Conservation (phyloP, 1,140 invertebrate species). For the Akabosia matsudoensis region DNA sequence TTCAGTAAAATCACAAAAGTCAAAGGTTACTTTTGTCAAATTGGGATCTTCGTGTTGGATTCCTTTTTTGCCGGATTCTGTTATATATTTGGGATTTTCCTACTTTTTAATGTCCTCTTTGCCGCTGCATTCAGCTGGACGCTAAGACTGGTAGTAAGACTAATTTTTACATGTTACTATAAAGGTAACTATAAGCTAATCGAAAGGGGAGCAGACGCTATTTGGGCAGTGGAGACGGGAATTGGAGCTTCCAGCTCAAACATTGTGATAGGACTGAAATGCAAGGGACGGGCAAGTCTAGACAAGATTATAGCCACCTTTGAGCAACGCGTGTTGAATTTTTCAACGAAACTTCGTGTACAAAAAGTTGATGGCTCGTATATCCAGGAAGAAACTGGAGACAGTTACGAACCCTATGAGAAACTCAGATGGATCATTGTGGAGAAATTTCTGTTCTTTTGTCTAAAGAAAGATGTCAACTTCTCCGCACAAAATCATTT, state of each 20-base stretch:
- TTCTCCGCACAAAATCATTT: constrained; percentile 39
- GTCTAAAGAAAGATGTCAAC: constrained; percentile 29
- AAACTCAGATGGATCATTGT: constrained; percentile 36
- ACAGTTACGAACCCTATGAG: constrained; percentile 36
- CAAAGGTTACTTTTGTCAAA: constrained; percentile 13
- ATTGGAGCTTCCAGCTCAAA: constrained; percentile 30
- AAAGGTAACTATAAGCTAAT: constrained; percentile 17
- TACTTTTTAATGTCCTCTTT: constrained; percentile 25
- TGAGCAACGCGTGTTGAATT: constrained; percentile 33
- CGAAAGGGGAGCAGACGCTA: constrained; percentile 29
- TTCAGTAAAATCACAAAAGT: constrained; percentile 18
- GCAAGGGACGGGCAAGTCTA: constrained; percentile 24
- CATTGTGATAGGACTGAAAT: constrained; percentile 35
- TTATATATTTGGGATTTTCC: constrained; percentile 24
- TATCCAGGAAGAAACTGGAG: constrained; percentile 11
- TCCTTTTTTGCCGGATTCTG: background rate
- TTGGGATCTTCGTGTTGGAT: background rate
- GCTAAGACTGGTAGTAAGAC: constrained; percentile 28
- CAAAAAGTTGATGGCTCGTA: background rate
- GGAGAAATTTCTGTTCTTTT: constrained; percentile 41
- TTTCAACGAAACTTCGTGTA: background rate
- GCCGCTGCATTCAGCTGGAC: constrained; percentile 20
- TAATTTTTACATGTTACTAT: constrained; percentile 30
- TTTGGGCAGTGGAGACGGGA: constrained; percentile 35
- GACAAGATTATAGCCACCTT: constrained; percentile 32